Evolutionary conservation across 1,140 invertebrate species (phyloP), one percentile per base, ranked within the genome.

Genomic region (Lepidurus arcticus): DNA sequence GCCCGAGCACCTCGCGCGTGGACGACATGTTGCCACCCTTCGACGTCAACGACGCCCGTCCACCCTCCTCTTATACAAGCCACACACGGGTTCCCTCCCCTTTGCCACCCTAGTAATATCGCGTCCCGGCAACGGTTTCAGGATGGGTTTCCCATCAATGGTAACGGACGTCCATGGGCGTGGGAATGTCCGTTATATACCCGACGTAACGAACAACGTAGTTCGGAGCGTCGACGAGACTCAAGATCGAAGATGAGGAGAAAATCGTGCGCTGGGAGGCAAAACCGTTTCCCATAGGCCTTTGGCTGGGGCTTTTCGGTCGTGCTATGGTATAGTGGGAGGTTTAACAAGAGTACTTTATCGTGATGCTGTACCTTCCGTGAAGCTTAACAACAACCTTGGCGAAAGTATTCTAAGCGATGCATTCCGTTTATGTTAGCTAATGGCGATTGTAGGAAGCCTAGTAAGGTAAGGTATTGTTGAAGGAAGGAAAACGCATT

Each of bases 11-110:
- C 16, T 2, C 53, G 53, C 53, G 21, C 53, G 53, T 65, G 53
- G 53, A 65, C 53, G 21, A 65, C 53, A 65, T 65, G 53, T 65
- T 65, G 53, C 53, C 53, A 65, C 53, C 53, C 53, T 65, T 65
- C 53, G 53, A 65, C 53, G 53, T 65, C 53, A 65, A 65, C 53
- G 53, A 65, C 53, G 53, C 53, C 53, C 53, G 16, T 7, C 53
- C 53, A 34, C 34, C 34, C 34, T 34, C 34, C 34, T 3, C 34
- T 4, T 34, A 34, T 34, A 4, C 34, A 34, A 34, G 34, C 3
- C 34, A 34, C 34, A 34, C 53, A n/a, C 21, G 16, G 53, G 53
- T 65, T 65, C 21, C 16, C 16, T 65, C 53, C 16, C 4, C n/a
- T 65, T 21, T 3, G 21, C 53, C 53, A 65, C 53, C 13, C 53